These are phyloP conservation scores for Halocynthia aurantium DNA, from an alignment of 23 tunicate genomes.

Conservation along the genomic window DNA sequence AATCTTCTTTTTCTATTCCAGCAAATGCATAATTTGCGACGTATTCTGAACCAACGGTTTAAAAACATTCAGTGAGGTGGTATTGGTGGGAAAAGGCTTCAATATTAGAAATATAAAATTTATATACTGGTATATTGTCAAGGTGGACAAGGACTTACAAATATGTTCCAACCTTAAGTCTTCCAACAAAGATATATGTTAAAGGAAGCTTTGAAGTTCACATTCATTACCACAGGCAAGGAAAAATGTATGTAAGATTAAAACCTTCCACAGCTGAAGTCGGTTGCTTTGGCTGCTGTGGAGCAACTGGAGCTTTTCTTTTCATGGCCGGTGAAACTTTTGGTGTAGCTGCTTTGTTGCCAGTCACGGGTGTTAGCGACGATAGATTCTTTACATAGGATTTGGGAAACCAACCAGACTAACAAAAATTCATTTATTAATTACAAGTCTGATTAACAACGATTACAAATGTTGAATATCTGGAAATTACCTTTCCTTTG, in stretches of 20 bases:
- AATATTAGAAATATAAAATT: too few relatives aligned
- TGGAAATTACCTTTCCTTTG: constrained; percentile 54
- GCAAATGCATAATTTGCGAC: constrained; percentile 68
- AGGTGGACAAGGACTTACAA: too few relatives aligned
- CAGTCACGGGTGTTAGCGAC: constrained; percentile 45
- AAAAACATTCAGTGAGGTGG: too few relatives aligned
- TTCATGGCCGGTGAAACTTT: constrained; percentile 57
- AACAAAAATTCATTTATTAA: neutral
- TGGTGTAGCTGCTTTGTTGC: constrained; percentile 28
- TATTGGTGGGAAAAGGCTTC: too few relatives aligned
- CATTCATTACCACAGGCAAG: too few relatives aligned
- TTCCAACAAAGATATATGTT: too few relatives aligned
- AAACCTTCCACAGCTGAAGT: too few relatives aligned
- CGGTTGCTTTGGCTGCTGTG: neutral
- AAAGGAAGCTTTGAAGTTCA: too few relatives aligned
- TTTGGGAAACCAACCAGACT: constrained; percentile 97
- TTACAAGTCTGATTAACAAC: neutral
- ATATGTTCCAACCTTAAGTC: too few relatives aligned
- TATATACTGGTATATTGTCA: too few relatives aligned
- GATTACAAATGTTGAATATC: neutral
- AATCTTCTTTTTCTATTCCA: constrained; percentile 67
- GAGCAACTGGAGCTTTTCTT: constrained; percentile 80
- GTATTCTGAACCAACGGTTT: constrained; percentile 22
- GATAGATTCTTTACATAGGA: constrained; percentile 66
- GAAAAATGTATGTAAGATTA: too few relatives aligned